These are phyloP conservation scores for Laterallus jamaicensis DNA, from an alignment of 2,113 vertebrate genomes.

Conservation along the genomic window DNA sequence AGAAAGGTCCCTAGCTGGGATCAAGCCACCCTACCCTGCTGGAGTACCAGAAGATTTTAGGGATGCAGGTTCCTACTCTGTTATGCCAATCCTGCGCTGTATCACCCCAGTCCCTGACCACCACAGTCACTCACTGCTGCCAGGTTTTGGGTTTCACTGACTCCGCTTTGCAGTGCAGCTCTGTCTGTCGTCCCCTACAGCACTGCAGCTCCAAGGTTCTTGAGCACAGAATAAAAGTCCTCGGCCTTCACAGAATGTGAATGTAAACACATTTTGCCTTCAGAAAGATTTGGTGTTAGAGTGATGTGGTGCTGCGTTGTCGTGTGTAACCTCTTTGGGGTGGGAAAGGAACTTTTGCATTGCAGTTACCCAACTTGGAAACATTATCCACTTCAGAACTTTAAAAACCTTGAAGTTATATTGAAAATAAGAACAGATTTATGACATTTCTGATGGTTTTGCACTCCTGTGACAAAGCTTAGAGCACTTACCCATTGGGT, in stretches of 20 bases:
- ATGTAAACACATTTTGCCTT: not conserved
- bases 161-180: not conserved
- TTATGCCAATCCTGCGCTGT: fast-evolving
- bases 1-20: not conserved
- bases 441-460: not conserved
- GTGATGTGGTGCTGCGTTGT: not conserved
- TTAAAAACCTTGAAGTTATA: not conserved
- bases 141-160: not conserved
- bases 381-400: not conserved
- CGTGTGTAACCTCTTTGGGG: not conserved
- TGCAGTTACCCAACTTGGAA: not conserved
- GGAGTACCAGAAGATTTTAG: not conserved
- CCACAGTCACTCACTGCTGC: not conserved
- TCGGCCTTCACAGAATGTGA: not conserved
- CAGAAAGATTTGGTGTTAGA: not conserved
- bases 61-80: not conserved
- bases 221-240: not conserved
- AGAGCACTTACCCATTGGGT: not conserved
- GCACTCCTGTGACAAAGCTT: not conserved
- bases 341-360: not conserved
- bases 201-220: not conserved
- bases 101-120: fast-evolving
- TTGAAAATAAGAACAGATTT: not conserved
- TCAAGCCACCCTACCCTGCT: not conserved
- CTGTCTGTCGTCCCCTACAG: not conserved